These are phyloP conservation scores for Prenolepis imparis DNA, from an alignment of 2,888 invertebrate species.

Conservation along the genomic window DNA sequence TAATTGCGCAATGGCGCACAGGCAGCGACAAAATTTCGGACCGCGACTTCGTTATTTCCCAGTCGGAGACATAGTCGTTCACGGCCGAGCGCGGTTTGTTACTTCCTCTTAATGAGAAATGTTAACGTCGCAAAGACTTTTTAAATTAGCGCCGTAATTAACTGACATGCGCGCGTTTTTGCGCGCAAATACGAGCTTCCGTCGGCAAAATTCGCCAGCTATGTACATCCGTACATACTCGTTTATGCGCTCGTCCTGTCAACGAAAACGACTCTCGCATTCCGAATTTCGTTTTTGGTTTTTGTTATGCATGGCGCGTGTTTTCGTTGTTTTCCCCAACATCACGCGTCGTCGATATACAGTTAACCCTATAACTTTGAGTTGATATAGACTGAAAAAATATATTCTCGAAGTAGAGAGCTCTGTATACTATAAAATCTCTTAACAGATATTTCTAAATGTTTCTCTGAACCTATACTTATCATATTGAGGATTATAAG, in stretches of 20 bases:
- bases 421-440: no score
- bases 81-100: conserved; percentile 28
- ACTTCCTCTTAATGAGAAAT: conserved; percentile 42
- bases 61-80: conserved; percentile 21
- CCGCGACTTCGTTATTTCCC: conserved; percentile 30
- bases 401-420: no score
- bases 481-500: no score
- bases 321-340: neutral
- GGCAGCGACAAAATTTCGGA: conserved; percentile 21
- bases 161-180: conserved; percentile 39
- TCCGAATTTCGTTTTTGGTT: conserved; percentile 29
- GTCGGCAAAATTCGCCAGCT: conserved; percentile 16
- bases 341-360: neutral
- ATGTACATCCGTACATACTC: conserved; percentile 24
- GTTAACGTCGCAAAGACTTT: conserved; percentile 52
- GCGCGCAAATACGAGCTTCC: neutral
- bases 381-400: neutral
- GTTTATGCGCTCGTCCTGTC: conserved; percentile 24
- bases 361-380: neutral
- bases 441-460: no score
- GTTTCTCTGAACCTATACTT: no score
- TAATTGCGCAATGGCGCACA: neutral
- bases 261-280: conserved; percentile 34
- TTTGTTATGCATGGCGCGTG: neutral
- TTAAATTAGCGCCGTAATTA: conserved; percentile 51